Conservation (phyloP, 2,113 vertebrate genomes). For the Pseudolaguvia tuberculata region DNA sequence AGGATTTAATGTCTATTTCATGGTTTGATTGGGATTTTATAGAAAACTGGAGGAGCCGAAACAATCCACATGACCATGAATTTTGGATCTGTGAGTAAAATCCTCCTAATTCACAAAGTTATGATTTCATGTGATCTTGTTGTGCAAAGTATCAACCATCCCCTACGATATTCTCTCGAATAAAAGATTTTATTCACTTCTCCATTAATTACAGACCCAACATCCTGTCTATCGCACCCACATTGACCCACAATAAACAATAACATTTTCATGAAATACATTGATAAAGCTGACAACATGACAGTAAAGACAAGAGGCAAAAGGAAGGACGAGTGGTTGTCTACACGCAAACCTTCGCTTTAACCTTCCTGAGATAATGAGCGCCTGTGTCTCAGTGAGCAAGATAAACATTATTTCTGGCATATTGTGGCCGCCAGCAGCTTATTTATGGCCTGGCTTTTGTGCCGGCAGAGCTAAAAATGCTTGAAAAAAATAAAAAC, state of each 20-base stretch:
- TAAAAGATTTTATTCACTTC: too few species aligned
- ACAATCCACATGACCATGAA: not conserved
- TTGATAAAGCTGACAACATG: constrained; percentile 11
- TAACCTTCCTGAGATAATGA: constrained; percentile 54
- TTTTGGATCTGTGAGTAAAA: not conserved
- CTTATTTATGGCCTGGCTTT: constrained; percentile 70
- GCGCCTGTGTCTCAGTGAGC: constrained; percentile 55
- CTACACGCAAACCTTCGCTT: constrained; percentile 42
- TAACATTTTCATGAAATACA: not conserved
- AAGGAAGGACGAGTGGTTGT: constrained; percentile 61
- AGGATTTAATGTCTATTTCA: not conserved
- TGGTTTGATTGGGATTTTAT: not conserved
- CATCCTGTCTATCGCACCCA: not conserved
- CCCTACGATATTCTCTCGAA: not conserved
- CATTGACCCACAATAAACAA: not conserved
- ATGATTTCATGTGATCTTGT: not conserved
- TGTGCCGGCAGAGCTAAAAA: constrained; percentile 66
- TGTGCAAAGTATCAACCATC: not conserved
- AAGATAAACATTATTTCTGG: constrained; percentile 78
- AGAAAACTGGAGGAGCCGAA: not conserved
- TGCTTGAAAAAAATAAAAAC: constrained; percentile 57
- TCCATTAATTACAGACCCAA: too few species aligned
- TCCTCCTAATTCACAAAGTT: not conserved
- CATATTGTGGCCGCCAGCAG: constrained; percentile 64
- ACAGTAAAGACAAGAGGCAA: constrained; percentile 49